Base-by-base conservation (phyloP, 2,888 invertebrate genomes). In the Cosmia trapezina region DNA sequence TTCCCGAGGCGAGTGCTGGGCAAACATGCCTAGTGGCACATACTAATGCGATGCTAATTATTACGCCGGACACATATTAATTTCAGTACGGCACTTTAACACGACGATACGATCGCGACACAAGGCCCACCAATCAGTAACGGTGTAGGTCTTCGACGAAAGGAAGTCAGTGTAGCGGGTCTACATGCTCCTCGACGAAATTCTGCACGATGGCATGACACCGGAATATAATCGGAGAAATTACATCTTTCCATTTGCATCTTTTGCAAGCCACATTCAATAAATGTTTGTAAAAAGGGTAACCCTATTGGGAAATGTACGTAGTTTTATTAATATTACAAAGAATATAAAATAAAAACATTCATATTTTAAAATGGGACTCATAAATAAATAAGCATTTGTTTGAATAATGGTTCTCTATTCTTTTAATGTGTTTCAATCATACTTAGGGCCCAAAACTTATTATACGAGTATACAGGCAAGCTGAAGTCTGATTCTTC, bases 31-130 rank as follows among this genome's bases (percentile, higher is more conserved):
- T 89, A 89, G 91, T 88, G 90, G 89, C 88, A 92, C 94, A 94
- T 94, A 94, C 93, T 94, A 95, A 95, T 95, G 94, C 79, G 89
- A 94, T 94, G 95, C 93, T 94, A 94, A 94, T 94, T 89, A 93
- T 91, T 93, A 94, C 94, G 93, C 91, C 88, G 88, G 91, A 90
- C 93, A 93, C 94, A 95, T 95, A 95, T 94, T 94, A 93, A 95
- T 94, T 94, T 92, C 86, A 91, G 90, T 92, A 94, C 93, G 94
- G 93, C 92, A 93, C 91, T 93, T 93, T 91, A 87, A 89, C 89
- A 89, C 87, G 86, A 88, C 89, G 83, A 67, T 70, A 65, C 66
- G 81, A 88, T 86, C 86, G 88, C 81, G 84, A 87, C 87, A 90
- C 91, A 90, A 90, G 92, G 87, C 87, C 88, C 86, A 86, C 86